phyloP scores from a whole-genome alignment of 2,797 vertebrate genomes.

The Oryzias sinensis region DNA sequence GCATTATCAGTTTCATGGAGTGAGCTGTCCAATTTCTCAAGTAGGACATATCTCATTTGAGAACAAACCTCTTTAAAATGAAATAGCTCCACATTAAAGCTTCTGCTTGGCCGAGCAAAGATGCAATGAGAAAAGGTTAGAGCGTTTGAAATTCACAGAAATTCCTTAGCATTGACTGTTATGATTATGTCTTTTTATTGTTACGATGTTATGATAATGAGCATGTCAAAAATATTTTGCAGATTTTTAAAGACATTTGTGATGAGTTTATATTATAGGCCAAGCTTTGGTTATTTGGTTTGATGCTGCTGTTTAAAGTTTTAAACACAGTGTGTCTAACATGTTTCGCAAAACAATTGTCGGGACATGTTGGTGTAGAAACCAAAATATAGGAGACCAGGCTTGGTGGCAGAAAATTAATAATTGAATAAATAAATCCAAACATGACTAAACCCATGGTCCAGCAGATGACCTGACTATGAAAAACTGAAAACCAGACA shows the following conservation, averaged over 20 bases:
- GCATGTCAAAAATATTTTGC: conserved; percentile 23
- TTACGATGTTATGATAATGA: conserved; percentile 25
- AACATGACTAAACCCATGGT: no score
- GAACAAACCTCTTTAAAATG: conserved; percentile 34
- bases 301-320: conserved; percentile 4
- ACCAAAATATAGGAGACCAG: no score
- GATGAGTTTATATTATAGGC: conserved; percentile 2
- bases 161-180: conserved; percentile 39
- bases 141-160: conserved; percentile 29
- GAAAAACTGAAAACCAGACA: no score
- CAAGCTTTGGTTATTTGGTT: conserved; percentile 3
- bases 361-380: no score
- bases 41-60: conserved; percentile 42
- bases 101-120: conserved; percentile 8
- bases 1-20: conserved; percentile 31
- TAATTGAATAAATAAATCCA: no score
- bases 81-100: conserved; percentile 23
- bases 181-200: background rate
- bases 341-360: background rate
- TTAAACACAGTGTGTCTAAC: background rate
- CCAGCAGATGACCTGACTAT: no score
- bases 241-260: conserved; percentile 32
- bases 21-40: conserved; percentile 44
- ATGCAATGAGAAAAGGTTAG: conserved; percentile 30
- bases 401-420: no score